Conservation (phyloP, 1,140 invertebrate species). For the Forficula auricularia region DNA sequence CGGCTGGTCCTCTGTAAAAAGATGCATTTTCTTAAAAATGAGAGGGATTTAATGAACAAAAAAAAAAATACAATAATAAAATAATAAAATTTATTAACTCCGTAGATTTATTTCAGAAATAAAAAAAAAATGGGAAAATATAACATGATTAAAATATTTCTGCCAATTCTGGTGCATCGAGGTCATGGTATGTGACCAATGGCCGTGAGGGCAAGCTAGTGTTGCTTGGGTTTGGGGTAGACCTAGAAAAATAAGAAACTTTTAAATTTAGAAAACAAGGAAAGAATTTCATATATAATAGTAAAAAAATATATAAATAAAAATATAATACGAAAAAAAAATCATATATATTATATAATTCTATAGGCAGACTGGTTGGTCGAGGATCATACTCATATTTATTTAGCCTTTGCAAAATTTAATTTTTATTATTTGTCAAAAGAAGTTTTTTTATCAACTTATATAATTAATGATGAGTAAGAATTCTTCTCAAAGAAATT, state of each 20-base stretch:
- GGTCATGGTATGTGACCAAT: constrained; percentile 36
- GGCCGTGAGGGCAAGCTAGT: constrained; percentile 30
- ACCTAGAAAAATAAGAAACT: constrained; percentile 20
- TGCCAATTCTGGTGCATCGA: constrained; percentile 38
- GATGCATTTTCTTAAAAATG: constrained; percentile 7
- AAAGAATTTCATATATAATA: constrained; percentile 9
- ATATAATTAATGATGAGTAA: no score
- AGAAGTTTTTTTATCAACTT: no score
- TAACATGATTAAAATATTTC: constrained; percentile 23
- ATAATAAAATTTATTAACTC: neutral
- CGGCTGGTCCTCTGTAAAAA: constrained; percentile 38
- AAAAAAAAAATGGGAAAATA: neutral
- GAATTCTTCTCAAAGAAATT: no score
- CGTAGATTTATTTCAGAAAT: neutral
- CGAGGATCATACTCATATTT: no score
- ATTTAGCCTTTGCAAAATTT: no score
- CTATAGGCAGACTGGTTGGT: neutral
- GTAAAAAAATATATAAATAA: constrained; percentile 13
- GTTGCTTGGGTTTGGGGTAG: constrained; percentile 13
- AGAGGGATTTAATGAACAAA: constrained; percentile 11
- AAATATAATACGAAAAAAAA: constrained; percentile 7
- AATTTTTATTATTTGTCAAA: no score
- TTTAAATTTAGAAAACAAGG: constrained; percentile 23
- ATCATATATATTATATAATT: constrained; percentile 11
- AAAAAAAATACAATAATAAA: constrained; percentile 3